Evolutionary conservation across 2,113 vertebrate genomes (phyloP).

Genomic region (Triplophysa dalaica): DNA sequence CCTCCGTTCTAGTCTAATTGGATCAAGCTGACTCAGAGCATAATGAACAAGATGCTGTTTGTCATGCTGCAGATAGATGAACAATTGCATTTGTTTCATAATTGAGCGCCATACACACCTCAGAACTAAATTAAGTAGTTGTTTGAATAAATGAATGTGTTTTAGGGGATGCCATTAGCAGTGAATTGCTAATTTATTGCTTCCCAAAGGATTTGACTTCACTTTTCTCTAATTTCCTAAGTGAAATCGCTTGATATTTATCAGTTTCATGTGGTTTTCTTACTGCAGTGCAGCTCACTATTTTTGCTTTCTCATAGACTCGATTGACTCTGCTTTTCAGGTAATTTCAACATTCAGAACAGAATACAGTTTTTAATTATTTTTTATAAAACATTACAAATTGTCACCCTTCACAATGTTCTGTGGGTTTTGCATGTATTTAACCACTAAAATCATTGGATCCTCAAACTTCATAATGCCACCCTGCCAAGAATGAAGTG

Average conservation of each 20-base stretch:
- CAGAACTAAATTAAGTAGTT: constrained; percentile 66
- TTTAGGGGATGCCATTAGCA: constrained; percentile 68
- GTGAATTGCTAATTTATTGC: constrained; percentile 62
- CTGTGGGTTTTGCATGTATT: too few species aligned
- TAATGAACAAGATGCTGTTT: constrained; percentile 72
- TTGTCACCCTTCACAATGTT: too few species aligned
- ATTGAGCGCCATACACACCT: constrained; percentile 68
- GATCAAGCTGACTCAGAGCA: constrained; percentile 75
- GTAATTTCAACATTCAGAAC: not conserved
- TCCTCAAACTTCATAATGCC: too few species aligned
- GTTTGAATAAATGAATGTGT: constrained; percentile 67
- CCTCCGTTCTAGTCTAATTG: constrained; percentile 73
- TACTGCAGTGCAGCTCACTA: not conserved
- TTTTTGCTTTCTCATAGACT: not conserved
- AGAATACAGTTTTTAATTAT: too few species aligned
- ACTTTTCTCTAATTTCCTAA: constrained; percentile 57
- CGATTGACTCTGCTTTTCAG: not conserved
- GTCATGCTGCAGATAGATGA: constrained; percentile 73
- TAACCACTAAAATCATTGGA: too few species aligned
- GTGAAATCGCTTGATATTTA: constrained; percentile 49
- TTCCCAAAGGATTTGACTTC: constrained; percentile 66
- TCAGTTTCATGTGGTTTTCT: constrained; percentile 54
- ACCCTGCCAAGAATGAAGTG: too few species aligned
- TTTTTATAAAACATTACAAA: too few species aligned
- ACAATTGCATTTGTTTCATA: constrained; percentile 74